These are phyloP conservation scores for Intellagama lesueurii DNA, from an alignment of 2,797 vertebrate species.

Conservation along the genomic window DNA sequence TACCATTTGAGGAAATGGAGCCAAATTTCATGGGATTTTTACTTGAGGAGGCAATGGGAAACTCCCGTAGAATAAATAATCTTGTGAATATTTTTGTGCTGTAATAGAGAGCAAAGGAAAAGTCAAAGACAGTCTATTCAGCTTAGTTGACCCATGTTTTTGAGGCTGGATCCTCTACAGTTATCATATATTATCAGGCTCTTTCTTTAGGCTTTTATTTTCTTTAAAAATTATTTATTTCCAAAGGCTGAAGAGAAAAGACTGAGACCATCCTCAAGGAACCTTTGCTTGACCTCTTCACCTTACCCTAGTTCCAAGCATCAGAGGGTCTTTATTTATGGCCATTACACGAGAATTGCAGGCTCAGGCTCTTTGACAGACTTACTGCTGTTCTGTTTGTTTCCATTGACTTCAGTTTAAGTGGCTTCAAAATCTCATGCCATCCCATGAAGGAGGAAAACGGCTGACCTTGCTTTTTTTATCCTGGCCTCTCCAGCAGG, in stretches of 20 bases:
- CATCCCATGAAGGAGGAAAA: slow-evolving; percentile 45
- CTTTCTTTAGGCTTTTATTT: slow-evolving; percentile 20
- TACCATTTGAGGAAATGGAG: not conserved
- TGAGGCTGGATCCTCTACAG: not conserved
- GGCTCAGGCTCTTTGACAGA: slow-evolving; percentile 52
- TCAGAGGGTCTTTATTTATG: slow-evolving; percentile 44
- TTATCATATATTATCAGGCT: not conserved
- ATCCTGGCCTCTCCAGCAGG: slow-evolving; percentile 52
- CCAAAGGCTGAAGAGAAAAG: slow-evolving; percentile 16
- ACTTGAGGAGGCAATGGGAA: not conserved
- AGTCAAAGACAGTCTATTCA: not conserved
- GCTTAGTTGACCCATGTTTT: too few relatives aligned
- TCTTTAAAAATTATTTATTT: not conserved
- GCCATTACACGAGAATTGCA: slow-evolving; percentile 39
- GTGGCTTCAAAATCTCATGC: slow-evolving; percentile 56
- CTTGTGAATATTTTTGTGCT: slow-evolving; percentile 20
- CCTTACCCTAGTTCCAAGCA: slow-evolving; percentile 43
- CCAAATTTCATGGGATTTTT: not conserved
- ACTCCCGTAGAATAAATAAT: not conserved
- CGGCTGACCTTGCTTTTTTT: slow-evolving; percentile 30
- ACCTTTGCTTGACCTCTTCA: slow-evolving; percentile 66
- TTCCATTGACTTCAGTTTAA: slow-evolving; percentile 44
- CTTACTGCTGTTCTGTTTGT: slow-evolving; percentile 22
- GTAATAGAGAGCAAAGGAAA: accelerated
- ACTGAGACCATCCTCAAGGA: slow-evolving; percentile 44